phyloP scores from a whole-genome alignment of 1,140 invertebrate genomes.

The Ylistrum balloti region DNA sequence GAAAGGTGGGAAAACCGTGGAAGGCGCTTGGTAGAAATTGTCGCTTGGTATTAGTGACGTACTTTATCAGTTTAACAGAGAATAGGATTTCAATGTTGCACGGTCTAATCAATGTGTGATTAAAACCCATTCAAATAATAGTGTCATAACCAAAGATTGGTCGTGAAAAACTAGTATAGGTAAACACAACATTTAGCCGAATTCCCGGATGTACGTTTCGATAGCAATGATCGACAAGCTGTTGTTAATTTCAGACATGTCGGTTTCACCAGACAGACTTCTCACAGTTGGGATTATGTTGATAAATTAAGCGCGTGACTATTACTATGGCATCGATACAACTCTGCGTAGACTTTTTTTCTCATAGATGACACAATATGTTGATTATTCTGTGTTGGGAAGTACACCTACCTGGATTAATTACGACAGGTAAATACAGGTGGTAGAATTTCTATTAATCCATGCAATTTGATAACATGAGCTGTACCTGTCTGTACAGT shows the following conservation, averaged over 20 bases:
- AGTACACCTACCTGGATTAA: background rate
- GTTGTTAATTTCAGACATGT: slow-evolving; percentile 16
- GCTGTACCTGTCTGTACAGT: no score
- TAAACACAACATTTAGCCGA: background rate
- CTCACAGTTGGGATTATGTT: background rate
- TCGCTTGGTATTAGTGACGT: background rate
- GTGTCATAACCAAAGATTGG: background rate
- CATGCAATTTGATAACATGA: no score
- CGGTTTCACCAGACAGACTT: slow-evolving; percentile 6
- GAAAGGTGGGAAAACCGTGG: background rate
- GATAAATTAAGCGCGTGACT: background rate
- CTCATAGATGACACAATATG: background rate
- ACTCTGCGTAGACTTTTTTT: background rate
- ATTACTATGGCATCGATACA: background rate
- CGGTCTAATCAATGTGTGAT: background rate
- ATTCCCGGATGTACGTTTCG: background rate
- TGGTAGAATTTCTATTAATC: background rate
- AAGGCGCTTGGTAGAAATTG: background rate
- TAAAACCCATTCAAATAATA: slow-evolving; percentile 8
- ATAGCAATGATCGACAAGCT: background rate
- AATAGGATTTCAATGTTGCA: background rate
- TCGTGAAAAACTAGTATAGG: background rate
- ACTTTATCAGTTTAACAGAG: background rate
- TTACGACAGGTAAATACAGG: background rate
- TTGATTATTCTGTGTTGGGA: background rate